Evolutionary conservation across 2,888 invertebrate genomes (phyloP).

Genomic region (Sinopyrophorus schimmeli): DNA sequence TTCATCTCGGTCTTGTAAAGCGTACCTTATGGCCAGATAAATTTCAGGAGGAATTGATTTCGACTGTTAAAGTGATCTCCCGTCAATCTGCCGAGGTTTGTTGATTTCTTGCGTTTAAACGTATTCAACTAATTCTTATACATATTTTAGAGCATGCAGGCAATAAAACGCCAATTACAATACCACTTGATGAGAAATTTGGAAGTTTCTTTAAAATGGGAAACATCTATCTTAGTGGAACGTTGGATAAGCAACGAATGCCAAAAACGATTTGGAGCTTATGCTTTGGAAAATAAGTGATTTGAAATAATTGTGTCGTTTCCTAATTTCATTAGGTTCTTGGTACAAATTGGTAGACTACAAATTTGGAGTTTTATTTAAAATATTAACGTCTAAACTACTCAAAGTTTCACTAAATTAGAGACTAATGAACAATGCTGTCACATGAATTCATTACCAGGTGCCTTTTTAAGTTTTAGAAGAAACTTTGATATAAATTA

Average conservation of each 20-base stretch:
- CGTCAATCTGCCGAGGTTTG: conserved; percentile 74
- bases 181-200: conserved; percentile 62
- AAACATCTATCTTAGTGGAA: conserved; percentile 67
- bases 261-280: conserved; percentile 57
- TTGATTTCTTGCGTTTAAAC: conserved; percentile 10
- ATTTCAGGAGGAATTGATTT: conserved; percentile 75
- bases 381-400: too few relatives aligned
- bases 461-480: too few relatives aligned
- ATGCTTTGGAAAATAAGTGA: conserved; percentile 33
- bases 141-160: conserved; percentile 67
- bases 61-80: conserved; percentile 70
- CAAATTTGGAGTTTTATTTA: too few relatives aligned
- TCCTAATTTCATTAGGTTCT: conserved; percentile 13
- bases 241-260: conserved; percentile 78
- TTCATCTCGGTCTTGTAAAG: conserved; percentile 77
- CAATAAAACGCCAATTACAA: conserved; percentile 61
- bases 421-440: too few relatives aligned
- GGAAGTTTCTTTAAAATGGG: conserved; percentile 54
- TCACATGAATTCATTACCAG: too few relatives aligned
- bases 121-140: too few relatives aligned
- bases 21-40: conserved; percentile 77
- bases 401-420: too few relatives aligned
- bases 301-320: conserved; percentile 15
- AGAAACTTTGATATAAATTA: too few relatives aligned
- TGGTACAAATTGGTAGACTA: conserved; percentile 31